Base-by-base conservation (phyloP, 1,140 invertebrate species). In the Lepidurus arcticus region DNA sequence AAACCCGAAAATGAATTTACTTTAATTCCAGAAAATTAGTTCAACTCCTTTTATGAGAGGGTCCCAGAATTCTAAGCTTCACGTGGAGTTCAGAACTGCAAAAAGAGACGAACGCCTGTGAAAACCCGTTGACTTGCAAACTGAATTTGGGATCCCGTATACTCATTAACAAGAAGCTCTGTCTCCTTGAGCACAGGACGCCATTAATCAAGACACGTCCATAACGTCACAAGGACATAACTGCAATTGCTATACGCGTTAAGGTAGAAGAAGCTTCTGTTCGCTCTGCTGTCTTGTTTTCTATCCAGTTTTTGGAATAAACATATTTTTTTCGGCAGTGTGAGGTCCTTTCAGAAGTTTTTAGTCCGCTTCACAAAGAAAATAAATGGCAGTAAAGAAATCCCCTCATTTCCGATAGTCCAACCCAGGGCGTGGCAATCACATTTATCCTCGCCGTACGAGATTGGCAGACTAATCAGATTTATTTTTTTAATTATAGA, bases 141-240 rank as follows among this genome's bases (percentile, higher is more conserved):
- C 16, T 65, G 6, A 65, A 65, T 65, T 21, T 65, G 1, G 53
- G 53, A 13, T 65, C 7, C 47, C n/a, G 13, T 65, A 21, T 65
- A 65, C 53, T 65, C 53, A 65, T 65, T 65, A 65, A n/a, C 13
- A 21, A 65, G 53, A 65, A 21, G 5, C 21, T 21, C 21, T 65
- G 13, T 65, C 13, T 65, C 53, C 53, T 21, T 21, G 16, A 65
- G 53, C 53, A 65, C 53, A 65, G 53, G 53, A 65, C 53, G 53
- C 53, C 16, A 65, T 65, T 65, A 65, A 65, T 65, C 53, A 65
- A 21, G 53, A 65, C 53, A 16, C n/a, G 21, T 65, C 21, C 53
- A 65, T 65, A 65, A 65, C 53, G 53, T 65, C 53, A 65, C 53
- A 65, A 13, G 53, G 53, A 65, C 53, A 13, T 13, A 65, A 65